Conservation (phyloP, 2,113 vertebrate species). For the Hiodon alosoides region DNA sequence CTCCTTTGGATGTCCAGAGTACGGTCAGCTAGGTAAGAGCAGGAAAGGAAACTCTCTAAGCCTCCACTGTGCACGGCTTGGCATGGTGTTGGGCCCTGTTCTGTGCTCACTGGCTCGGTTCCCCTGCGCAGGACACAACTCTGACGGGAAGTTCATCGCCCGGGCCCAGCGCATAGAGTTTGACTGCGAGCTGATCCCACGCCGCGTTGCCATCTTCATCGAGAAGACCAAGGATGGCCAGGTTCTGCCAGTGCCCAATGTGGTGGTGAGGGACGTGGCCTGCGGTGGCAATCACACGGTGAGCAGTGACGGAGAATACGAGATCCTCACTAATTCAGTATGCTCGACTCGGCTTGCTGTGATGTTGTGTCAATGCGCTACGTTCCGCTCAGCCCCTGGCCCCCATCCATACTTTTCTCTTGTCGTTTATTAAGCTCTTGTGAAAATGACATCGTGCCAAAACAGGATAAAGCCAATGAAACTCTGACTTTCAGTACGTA, state of each 20-base stretch:
- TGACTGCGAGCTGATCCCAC: conserved; percentile 88
- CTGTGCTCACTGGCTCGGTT: not conserved
- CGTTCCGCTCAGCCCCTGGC: no score
- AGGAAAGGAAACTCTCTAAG: not conserved
- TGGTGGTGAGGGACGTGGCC: conserved; percentile 85
- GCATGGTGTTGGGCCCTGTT: not conserved
- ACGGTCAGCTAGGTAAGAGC: conserved; percentile 84
- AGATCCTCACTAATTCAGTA: no score
- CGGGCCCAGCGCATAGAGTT: conserved; percentile 92
- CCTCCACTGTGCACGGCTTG: no score
- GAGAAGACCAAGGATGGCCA: conserved; percentile 96
- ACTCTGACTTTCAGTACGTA: no score
- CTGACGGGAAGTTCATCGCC: conserved; percentile 92
- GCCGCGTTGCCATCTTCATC: conserved; percentile 89
- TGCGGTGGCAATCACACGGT: conserved; percentile 90
- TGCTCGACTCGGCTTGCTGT: no score
- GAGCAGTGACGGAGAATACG: conserved; percentile 24
- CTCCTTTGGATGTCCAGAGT: conserved; percentile 92
- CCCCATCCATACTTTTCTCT: no score
- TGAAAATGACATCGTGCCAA: no score
- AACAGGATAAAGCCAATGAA: no score
- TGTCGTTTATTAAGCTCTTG: no score
- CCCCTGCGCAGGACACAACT: conserved; percentile 79
- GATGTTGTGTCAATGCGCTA: no score
- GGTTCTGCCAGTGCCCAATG: conserved; percentile 84